A percentile compares a stretch with the other conserved stretches of the same genome.
Evolutionary conservation across 2,888 invertebrate species (phyloP).

Genomic region (Shargacucullia verbasci): DNA sequence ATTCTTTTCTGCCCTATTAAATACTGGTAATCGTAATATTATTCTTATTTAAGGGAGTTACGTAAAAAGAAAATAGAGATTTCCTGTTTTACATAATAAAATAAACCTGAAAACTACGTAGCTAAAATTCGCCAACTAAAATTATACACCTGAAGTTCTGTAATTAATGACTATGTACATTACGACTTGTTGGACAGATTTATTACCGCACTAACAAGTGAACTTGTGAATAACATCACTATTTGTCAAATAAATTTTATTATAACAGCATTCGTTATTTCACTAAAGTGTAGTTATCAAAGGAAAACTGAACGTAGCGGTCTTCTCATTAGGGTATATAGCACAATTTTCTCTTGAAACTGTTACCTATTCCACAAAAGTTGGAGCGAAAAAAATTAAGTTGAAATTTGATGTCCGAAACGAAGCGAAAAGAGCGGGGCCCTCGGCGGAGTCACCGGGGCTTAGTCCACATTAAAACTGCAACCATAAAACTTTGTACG

Average conservation of each 20-base stretch:
- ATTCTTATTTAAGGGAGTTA: constrained; percentile 50
- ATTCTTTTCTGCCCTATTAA: constrained; percentile 54
- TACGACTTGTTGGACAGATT: constrained; percentile 47
- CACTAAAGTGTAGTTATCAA: constrained; percentile 29
- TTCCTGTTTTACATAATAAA: constrained; percentile 21
- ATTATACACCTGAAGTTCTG: constrained; percentile 42
- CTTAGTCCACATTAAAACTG: constrained; percentile 79
- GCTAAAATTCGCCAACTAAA: constrained; percentile 32
- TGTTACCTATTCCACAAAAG: constrained; percentile 45
- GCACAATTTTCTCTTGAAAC: constrained; percentile 51
- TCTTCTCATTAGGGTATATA: constrained; percentile 54
- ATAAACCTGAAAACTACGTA: constrained; percentile 27
- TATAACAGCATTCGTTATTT: constrained; percentile 25
- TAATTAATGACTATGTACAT: constrained; percentile 46
- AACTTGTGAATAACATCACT: constrained; percentile 28
- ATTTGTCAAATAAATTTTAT: constrained; percentile 45
- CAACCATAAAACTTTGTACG: constrained; percentile 76
- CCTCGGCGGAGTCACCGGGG: constrained; percentile 62
- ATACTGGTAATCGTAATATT: constrained; percentile 52
- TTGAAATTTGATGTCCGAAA: constrained; percentile 61
- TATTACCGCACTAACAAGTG: constrained; percentile 44
- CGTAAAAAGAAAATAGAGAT: constrained; percentile 15
- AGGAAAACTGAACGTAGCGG: constrained; percentile 44
- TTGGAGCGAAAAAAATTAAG: constrained; percentile 55
- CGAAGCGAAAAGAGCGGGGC: constrained; percentile 37